Percentiles rank a stretch among this genome's conserved stretches.
These are phyloP conservation scores for Ethmia dodecea DNA, from an alignment of 2,888 invertebrate genomes.

Conservation along the genomic window DNA sequence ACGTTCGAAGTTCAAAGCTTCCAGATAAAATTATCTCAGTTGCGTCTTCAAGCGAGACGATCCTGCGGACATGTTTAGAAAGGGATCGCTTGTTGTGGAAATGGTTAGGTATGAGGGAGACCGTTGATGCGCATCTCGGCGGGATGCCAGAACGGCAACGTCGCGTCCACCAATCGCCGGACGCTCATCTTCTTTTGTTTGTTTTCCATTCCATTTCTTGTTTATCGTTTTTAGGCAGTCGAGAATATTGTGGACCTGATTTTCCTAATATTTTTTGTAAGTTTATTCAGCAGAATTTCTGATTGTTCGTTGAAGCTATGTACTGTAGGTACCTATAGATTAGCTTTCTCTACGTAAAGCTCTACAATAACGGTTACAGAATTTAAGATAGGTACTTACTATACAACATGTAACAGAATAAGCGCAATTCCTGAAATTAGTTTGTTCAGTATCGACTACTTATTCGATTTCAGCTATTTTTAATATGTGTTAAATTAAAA, in stretches of 20 bases:
- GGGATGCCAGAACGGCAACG: slow-evolving; percentile 66
- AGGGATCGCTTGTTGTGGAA: slow-evolving; percentile 30
- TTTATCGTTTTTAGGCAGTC: slow-evolving; percentile 32
- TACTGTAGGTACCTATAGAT: no score
- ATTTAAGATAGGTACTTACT: no score
- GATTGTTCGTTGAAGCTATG: no score
- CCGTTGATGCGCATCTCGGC: slow-evolving; percentile 50
- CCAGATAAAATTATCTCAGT: slow-evolving; percentile 72
- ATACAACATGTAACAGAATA: no score
- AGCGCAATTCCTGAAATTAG: no score
- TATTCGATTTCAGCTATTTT: no score
- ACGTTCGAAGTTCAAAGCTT: slow-evolving; percentile 65
- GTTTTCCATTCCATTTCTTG: slow-evolving; percentile 46
- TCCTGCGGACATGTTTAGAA: slow-evolving; percentile 60
- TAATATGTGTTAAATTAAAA: no score
- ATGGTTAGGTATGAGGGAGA: slow-evolving; percentile 30
- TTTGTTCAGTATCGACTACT: no score
- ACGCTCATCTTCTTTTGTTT: slow-evolving; percentile 50
- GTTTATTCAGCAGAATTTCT: no score
- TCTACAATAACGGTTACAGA: no score
- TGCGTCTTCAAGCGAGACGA: slow-evolving; percentile 73
- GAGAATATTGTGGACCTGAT: slow-evolving; percentile 28
- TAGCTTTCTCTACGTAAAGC: no score
- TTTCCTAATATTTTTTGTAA: not conserved
- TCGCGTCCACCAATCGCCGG: slow-evolving; percentile 69